These are phyloP conservation scores for Bradypodion ventrale DNA, from an alignment of 2,797 vertebrate species.

Conservation along the genomic window DNA sequence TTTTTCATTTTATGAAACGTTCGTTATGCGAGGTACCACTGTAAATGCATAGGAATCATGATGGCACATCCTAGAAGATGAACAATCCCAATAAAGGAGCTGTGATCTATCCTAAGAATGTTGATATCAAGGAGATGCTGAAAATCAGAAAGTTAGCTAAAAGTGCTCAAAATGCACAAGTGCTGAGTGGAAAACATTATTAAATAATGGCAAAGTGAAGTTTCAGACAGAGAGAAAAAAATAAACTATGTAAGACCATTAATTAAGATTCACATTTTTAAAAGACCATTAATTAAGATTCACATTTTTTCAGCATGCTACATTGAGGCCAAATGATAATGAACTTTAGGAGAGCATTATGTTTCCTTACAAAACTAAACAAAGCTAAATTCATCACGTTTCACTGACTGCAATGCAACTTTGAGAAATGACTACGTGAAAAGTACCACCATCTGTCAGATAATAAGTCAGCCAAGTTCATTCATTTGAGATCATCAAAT, in stretches of 20 bases:
- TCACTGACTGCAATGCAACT: neutral
- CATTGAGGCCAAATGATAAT: neutral
- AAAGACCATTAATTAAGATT: neutral
- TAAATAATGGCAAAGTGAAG: neutral
- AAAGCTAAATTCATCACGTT: neutral
- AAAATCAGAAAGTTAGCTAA: neutral
- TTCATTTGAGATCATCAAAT: constrained; percentile 35
- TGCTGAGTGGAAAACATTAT: neutral
- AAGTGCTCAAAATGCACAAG: neutral
- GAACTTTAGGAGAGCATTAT: neutral
- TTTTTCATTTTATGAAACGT: too few species aligned
- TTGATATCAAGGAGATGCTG: too few species aligned
- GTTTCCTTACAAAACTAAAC: constrained; percentile 5
- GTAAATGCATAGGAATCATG: too few species aligned
- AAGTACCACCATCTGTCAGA: constrained; percentile 54
- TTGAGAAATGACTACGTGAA: constrained; percentile 65
- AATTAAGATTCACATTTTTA: neutral
- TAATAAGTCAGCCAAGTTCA: constrained; percentile 64
- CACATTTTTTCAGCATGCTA: neutral
- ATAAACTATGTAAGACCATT: neutral
- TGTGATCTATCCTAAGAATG: too few species aligned
- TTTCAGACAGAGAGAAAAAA: neutral
- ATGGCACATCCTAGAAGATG: too few species aligned
- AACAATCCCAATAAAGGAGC: too few species aligned
- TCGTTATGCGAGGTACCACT: too few species aligned